Evolutionary conservation across 2,113 vertebrate genomes (phyloP), one percentile per base, ranked within the genome.

Genomic region (Synchiropus splendidus): DNA sequence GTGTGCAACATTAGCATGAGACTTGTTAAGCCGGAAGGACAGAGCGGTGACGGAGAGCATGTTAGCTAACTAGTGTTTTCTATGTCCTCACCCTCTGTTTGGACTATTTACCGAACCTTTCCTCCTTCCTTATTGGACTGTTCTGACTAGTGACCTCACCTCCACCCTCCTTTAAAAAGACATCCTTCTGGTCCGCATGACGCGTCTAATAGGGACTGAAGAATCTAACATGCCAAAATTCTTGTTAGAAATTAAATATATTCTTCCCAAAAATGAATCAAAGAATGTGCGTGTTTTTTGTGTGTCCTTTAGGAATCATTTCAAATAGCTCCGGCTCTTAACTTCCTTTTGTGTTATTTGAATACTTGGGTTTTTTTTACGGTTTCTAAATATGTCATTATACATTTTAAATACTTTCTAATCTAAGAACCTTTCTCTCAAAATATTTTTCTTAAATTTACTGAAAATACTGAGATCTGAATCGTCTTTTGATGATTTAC

Each of bases 31-130:
- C 9, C 17, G 16, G n/a, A 14, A 31, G 41, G 27, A 15, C 18
- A 43, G 14, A 30, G 4, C 12, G 3, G 55, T 39, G 54, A 69
- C 54, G 45, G 54, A 67, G 44, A 66, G 73, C 82, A 81, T 79
- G 67, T 67, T 64, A 70, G 59, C 60, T 21, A 57, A 53, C 49
- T 52, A 75, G 45, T 65, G 61, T 46, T 60, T 21, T 58, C 56
- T 58, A 41, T 9, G n/a, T 21, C 17, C 6, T 18, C 36, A 13
- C 36, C 3, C 18, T 18, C 12, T 18, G 4, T 39, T 39, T 1
- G n/a, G 12, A 17, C 17, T 5, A 17, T 39, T 39, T 39, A 8
- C 21, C 4, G 35, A 9, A n/a, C 13, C 35, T 9, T 37, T 8
- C 10, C 36, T 15, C 36, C 36, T 37, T 27, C 21, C 39, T 54